Percentiles rank a stretch among this genome's conserved stretches.
Evolutionary conservation across 2,888 invertebrate species (phyloP).

Genomic region (Neelides folsomi): DNA sequence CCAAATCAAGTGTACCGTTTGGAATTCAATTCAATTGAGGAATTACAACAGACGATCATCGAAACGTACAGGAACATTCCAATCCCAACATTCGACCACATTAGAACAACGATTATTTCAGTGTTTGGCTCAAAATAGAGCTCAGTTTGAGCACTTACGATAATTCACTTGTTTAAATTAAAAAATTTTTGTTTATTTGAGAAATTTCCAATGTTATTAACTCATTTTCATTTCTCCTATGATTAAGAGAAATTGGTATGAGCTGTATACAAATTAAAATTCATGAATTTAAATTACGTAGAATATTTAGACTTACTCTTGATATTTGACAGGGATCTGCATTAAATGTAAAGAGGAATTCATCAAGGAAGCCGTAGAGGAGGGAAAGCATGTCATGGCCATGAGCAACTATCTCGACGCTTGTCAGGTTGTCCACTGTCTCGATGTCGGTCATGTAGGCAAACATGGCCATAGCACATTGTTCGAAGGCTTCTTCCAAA

Average conservation of each 20-base stretch:
- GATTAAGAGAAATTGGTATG: no score
- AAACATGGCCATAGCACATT: slow-evolving; percentile 91
- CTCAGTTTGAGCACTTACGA: neutral
- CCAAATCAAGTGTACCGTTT: no score
- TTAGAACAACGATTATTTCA: neutral
- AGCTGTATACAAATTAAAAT: neutral
- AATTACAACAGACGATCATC: neutral
- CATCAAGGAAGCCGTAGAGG: slow-evolving; percentile 85
- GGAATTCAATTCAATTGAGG: neutral
- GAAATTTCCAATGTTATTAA: no score
- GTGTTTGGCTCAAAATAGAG: neutral
- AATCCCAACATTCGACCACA: neutral
- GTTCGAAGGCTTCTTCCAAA: slow-evolving; percentile 81
- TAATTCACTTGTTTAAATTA: neutral
- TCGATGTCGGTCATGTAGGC: slow-evolving; percentile 91
- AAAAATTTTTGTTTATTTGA: neutral
- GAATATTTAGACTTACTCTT: slow-evolving; percentile 43
- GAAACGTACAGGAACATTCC: neutral
- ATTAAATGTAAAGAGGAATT: slow-evolving; percentile 79
- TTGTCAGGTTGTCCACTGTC: slow-evolving; percentile 62
- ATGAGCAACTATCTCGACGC: slow-evolving; percentile 68
- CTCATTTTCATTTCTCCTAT: no score
- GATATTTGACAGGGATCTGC: slow-evolving; percentile 77
- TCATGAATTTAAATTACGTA: neutral
- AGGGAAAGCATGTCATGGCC: slow-evolving; percentile 79